These are phyloP conservation scores for Protonibea diacanthus DNA, from an alignment of 2,797 vertebrate genomes.

Conservation along the genomic window DNA sequence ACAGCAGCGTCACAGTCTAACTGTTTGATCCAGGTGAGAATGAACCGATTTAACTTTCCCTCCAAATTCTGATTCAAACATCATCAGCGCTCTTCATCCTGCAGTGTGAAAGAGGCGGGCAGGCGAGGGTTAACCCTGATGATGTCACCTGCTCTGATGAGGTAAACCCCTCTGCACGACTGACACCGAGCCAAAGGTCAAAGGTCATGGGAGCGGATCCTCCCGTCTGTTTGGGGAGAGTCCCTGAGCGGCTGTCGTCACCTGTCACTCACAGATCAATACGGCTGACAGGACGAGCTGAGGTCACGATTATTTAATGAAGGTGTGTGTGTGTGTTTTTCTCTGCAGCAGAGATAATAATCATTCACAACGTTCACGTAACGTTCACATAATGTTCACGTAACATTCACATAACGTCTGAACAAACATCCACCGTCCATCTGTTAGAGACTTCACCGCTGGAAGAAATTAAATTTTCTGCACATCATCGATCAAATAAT, in stretches of 20 bases:
- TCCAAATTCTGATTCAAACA: no score
- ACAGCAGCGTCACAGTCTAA: conserved; percentile 13
- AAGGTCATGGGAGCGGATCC: conserved; percentile 30
- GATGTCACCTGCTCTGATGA: conserved; percentile 63
- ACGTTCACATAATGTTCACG: not conserved
- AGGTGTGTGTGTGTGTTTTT: conserved; percentile 19
- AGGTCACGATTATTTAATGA: conserved; percentile 22
- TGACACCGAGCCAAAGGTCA: conserved; percentile 39
- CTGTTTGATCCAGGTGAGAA: no score
- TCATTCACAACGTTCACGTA: not conserved
- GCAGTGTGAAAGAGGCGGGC: not conserved
- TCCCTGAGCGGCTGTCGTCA: conserved; percentile 31
- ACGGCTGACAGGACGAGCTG: not conserved
- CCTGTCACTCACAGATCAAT: conserved; percentile 53
- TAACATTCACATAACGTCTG: not conserved
- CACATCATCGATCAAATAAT: not conserved
- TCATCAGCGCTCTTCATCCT: no score
- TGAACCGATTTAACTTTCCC: no score
- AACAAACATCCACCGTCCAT: not conserved
- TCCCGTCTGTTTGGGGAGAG: conserved; percentile 37
- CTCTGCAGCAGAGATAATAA: conserved; percentile 37
- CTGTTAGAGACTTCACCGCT: not conserved
- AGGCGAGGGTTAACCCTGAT: conserved; percentile 33
- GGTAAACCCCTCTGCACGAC: conserved; percentile 26
- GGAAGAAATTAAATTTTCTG: not conserved